A percentile compares a stretch with the other conserved stretches of the same genome.
phyloP scores from a whole-genome alignment of 2,113 vertebrate species.

The Phasianus colchicus region DNA sequence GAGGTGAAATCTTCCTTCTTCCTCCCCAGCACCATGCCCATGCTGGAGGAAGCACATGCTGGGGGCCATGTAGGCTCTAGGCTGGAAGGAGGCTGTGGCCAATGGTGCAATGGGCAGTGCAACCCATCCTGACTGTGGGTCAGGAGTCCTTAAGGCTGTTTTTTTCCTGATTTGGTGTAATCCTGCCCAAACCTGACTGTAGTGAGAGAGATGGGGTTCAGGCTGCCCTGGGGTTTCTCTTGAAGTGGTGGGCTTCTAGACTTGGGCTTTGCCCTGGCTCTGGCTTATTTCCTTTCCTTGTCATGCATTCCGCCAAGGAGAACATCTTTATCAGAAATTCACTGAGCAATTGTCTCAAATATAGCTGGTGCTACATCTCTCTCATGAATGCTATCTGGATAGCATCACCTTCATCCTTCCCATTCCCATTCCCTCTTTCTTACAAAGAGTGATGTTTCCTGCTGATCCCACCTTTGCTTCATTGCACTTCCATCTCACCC shows the following conservation, averaged over 20 bases:
- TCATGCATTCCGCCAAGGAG: not conserved
- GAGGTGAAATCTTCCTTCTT: not conserved
- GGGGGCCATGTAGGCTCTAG: fast-evolving
- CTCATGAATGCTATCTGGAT: not conserved
- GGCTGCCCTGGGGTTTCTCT: not conserved
- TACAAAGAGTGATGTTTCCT: not conserved
- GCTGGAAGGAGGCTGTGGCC: too few species aligned
- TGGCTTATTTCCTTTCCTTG: not conserved
- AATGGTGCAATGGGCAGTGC: not conserved
- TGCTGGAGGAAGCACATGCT: not conserved
- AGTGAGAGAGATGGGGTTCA: not conserved
- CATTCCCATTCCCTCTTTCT: not conserved
- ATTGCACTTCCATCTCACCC: not conserved
- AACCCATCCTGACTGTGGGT: too few species aligned
- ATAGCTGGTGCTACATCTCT: not conserved
- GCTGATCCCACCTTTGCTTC: not conserved
- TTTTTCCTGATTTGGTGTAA: not conserved
- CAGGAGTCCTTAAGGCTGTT: not conserved
- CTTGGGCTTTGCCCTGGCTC: not conserved
- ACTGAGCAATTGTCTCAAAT: not conserved
- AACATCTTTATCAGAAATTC: not conserved
- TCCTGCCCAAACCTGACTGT: not conserved
- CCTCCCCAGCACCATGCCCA: not conserved
- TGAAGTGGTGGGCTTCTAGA: not conserved
- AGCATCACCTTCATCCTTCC: not conserved